These are phyloP conservation scores for Prunella fulvescens DNA, from an alignment of 2,113 vertebrate genomes.

Conservation along the genomic window DNA sequence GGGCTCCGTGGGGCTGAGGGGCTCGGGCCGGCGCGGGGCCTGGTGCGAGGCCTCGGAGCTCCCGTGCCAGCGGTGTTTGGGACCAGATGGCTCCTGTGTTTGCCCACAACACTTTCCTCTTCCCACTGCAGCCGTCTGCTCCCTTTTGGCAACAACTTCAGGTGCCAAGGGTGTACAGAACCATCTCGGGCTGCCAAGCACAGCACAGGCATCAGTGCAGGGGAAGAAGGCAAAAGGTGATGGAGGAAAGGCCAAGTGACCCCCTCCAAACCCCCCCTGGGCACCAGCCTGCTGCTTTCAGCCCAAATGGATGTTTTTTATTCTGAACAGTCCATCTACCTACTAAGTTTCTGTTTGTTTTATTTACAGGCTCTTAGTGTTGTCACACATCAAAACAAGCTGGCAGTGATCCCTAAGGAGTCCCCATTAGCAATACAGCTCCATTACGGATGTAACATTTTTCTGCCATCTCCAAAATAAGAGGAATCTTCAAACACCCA, in stretches of 20 bases:
- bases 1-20: no score
- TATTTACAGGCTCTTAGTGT: neutral
- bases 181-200: neutral
- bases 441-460: neutral
- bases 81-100: neutral
- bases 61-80: neutral
- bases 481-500: neutral
- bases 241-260: neutral
- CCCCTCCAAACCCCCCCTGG: neutral
- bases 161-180: neutral
- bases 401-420: constrained; percentile 21
- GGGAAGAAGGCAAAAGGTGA: neutral
- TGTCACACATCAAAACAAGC: constrained; percentile 40
- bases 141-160: neutral
- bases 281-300: neutral
- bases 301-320: neutral
- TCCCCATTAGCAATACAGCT: neutral
- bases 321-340: neutral
- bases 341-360: neutral
- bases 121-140: constrained; percentile 42
- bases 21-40: no score
- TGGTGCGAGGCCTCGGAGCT: neutral
- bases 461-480: neutral
- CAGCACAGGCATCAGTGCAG: neutral
- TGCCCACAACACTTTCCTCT: neutral